A percentile compares a stretch with the other conserved stretches of the same genome.
These are phyloP conservation scores for Ailurus styani DNA, from an alignment of 2,113 vertebrate genomes.

Conservation along the genomic window DNA sequence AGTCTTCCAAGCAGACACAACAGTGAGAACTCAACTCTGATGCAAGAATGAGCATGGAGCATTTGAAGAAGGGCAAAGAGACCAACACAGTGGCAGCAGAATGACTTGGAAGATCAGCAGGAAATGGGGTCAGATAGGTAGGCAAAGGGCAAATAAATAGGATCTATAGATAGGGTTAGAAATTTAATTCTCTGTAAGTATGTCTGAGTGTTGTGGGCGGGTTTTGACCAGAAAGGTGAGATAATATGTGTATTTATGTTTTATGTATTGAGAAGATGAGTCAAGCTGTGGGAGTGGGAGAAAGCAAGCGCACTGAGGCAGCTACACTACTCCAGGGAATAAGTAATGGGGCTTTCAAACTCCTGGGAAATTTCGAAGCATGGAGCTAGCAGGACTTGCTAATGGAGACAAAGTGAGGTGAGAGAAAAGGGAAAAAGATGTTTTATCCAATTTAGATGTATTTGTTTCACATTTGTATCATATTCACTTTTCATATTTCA, in stretches of 20 bases:
- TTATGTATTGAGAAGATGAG: not conserved
- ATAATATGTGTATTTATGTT: not conserved
- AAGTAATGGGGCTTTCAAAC: not conserved
- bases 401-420: not conserved
- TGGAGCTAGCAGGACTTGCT: not conserved
- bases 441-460: not conserved
- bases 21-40: not conserved
- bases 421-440: not conserved
- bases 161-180: not conserved
- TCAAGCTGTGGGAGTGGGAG: not conserved
- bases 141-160: not conserved
- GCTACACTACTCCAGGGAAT: not conserved
- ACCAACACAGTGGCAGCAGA: not conserved
- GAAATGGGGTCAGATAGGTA: not conserved
- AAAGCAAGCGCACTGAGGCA: not conserved
- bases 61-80: not conserved
- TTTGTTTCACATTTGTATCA: slow-evolving; percentile 2
- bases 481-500: not conserved
- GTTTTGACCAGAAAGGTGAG: not conserved
- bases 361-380: not conserved
- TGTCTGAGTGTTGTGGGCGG: not conserved
- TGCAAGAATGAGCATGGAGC: not conserved
- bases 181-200: not conserved
- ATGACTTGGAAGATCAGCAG: not conserved
- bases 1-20: not conserved